A percentile compares a stretch with the other conserved stretches of the same genome.
phyloP scores from a whole-genome alignment of 2,888 invertebrate genomes.

The Caenorhabditis sp. region DNA sequence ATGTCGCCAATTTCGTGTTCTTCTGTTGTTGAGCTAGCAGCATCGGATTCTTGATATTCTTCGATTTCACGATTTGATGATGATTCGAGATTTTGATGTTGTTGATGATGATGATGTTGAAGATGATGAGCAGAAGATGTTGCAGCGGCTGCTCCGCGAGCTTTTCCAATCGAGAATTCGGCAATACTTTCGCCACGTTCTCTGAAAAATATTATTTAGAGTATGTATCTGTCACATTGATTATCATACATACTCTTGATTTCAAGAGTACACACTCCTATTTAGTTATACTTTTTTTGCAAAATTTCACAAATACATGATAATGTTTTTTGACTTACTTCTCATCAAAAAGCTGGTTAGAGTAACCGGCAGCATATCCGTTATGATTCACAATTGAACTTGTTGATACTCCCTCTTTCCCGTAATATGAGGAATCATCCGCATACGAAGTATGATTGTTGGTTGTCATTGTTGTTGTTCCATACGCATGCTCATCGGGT shows the following conservation, averaged over 20 bases:
- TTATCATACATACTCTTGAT: conserved; percentile 25
- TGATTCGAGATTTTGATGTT: background rate
- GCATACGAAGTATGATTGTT: background rate
- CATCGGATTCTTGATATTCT: conserved; percentile 44
- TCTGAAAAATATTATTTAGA: conserved; percentile 9
- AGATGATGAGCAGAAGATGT: no score
- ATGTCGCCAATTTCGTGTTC: conserved; percentile 47
- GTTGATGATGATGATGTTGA: background rate
- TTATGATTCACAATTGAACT: conserved; percentile 11
- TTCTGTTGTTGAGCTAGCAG: conserved; percentile 7
- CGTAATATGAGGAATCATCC: background rate
- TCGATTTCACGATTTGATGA: conserved; percentile 46
- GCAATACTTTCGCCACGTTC: conserved; percentile 70
- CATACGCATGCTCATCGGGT: conserved; percentile 22
- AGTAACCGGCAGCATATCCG: conserved; percentile 10
- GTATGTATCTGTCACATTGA: no score
- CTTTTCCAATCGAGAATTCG: conserved; percentile 68
- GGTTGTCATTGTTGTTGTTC: conserved; percentile 4
- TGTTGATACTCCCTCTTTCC: conserved; percentile 11
- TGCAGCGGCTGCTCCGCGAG: conserved; percentile 26
- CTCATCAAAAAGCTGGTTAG: background rate
- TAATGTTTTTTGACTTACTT: background rate
- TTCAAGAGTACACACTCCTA: no score
- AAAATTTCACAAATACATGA: background rate
- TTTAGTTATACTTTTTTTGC: no score